Evolutionary conservation across 37 sponge, comb jelly and placozoan species (phyloP), one percentile per base, ranked within the genome.

Genomic region (Ianthella basta): DNA sequence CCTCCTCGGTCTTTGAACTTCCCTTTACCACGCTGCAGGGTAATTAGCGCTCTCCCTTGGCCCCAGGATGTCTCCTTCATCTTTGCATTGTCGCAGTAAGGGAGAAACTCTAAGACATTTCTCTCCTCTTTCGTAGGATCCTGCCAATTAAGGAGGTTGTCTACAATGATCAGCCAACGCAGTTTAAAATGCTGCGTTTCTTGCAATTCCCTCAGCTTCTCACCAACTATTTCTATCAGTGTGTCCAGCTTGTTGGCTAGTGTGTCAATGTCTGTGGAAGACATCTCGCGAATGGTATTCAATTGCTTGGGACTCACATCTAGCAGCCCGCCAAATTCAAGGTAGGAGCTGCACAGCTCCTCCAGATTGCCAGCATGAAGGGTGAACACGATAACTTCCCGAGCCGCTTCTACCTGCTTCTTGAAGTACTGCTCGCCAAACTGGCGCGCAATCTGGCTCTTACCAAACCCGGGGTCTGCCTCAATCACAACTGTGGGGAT

Each of bases 391-490:
- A 75, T 4, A 53, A 23, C 54, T 1, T 50, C 41, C 0, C 25
- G 20, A 19, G 41, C 37, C 37, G 24, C 38, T 12, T 12, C 20
- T 50, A 44, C 78, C 37, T n/a, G 37, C 12, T 75, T n/a, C 24
- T 40, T 36, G 4, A 53, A 41, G 78, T 75, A 75, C 44, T 24
- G 21, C 15, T 75, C 32, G 3, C 78, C 78, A 3, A n/a, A 75
- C 54, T 75, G 78, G 24, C 78, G 37, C 1, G 78, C 78, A 15
- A 75, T 50, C 78, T 75, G 78, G 54, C 78, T 75, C 38, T 75
- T 75, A 39, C 78, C 78, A 21, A 53, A 75, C 4, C 78, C 78
- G 0, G 78, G 78, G 21, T 75, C 78, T 40, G 38, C 78, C 78
- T 75, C 54, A 44, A 36, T 41, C 21, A 75, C 78, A 23, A 75